Evolutionary conservation across 2,113 vertebrate species (phyloP), one percentile per base, ranked within the genome.

Genomic region (Tachycineta bicolor): DNA sequence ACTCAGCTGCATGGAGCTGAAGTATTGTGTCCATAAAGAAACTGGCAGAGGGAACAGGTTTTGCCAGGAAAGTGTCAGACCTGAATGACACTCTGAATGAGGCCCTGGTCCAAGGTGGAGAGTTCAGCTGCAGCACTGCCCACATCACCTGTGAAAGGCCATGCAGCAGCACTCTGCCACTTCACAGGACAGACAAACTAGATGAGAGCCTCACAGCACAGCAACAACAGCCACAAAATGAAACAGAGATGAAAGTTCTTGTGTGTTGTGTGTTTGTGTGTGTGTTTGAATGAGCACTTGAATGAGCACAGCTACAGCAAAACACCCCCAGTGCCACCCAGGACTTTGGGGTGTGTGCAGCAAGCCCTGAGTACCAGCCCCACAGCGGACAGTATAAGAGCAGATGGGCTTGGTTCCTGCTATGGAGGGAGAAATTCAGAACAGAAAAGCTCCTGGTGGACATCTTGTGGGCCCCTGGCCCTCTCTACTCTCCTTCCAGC

Each of bases 241-340:
- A 21, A 55, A 29, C 19, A 62, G 31, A 53, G 29, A 34, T 5
- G 46, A 67, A 37, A 64, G 34, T 25, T 56, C 39, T 11, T 31
- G 0, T n/a, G n/a, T n/a, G n/a, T n/a, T n/a, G n/a, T n/a, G n/a
- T 21, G 21, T 37, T 19, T 33, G 22, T n/a, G 2, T 10, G 21
- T 15, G 63, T 22, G 12, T 37, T 37, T 37, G 37, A 37, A 37
- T 14, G 60, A 60, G 29, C 20, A 21, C 49, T 31, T 52, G 52
- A 47, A 52, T 13, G 2, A 2, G 21, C 31, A 62, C 15, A 33
- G 18, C 17, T 50, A 41, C 10, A 83, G 31, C 14, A 64, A 37
- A 83, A 60, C 7, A 65, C 14, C 21, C 33, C 9, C 41, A 33
- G 50, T 8, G 20, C 24, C 47, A 37, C 11, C 12, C 31, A 58